Evolutionary conservation across 1,140 invertebrate species (phyloP), one percentile per base, ranked within the genome.

Genomic region (Anoplolepis gracilipes): DNA sequence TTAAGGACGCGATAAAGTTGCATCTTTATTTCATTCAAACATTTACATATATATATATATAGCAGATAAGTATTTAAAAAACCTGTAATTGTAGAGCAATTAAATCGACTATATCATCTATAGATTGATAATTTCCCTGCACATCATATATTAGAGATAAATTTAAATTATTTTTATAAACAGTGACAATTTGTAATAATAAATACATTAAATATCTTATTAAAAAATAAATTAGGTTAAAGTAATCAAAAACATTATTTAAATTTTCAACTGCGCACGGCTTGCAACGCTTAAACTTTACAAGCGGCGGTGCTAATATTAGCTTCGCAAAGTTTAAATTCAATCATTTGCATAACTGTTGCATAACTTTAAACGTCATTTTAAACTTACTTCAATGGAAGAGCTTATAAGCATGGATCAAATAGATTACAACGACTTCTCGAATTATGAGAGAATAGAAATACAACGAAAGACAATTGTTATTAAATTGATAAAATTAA

Each of bases 301-400:
- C 36, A 22, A 65, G 36, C 64, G 55, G 36, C 25, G 59, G 62
- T 46, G 39, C 39, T 77, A 77, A 64, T 77, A 77, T 77, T 64
- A 77, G 57, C 55, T 76, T 46, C 36, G 22, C 36, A 7, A 46
- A 77, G 75, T 77, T 77, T 77, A 64, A 61, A 77, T 64, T 77
- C 33, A 77, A 77, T 77, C 59, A 64, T 77, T 77, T 75, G 33
- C 49, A 75, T 75, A 75, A 55, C 75, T 64, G 39, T 42, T 77
- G 57, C 57, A 19, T 46, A 77, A 77, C 75, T 77, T 77, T 77
- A 77, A 64, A 77, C 59, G 62, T 64, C 39, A 77, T 77, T 77
- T 64, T 33, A 62, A 64, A 77, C 57, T 76, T 76, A 33, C 55
- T 64, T 46, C 59, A n/a, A 46, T 30, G 11, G 33, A 25, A 42